phyloP scores from a whole-genome alignment of 2,113 vertebrate species.

The Uria lomvia region DNA sequence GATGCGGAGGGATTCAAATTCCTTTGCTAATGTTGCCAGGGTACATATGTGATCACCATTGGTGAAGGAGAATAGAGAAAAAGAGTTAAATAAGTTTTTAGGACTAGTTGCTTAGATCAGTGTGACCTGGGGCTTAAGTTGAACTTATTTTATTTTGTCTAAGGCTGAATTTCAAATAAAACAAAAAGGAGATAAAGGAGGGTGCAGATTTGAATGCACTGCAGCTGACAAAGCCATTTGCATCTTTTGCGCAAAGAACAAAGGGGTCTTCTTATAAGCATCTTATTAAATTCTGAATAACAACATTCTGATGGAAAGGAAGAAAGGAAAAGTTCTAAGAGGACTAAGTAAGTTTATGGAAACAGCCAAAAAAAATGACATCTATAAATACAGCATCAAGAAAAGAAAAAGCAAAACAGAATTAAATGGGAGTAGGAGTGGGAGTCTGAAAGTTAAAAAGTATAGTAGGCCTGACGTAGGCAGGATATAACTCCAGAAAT shows the following conservation, averaged over 20 bases:
- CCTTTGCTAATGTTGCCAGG: neutral
- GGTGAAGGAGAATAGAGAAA: neutral
- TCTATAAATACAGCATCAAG: neutral
- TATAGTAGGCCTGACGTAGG: neutral
- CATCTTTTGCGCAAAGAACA: neutral
- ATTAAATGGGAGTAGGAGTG: neutral
- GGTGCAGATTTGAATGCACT: neutral
- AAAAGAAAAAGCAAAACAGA: neutral
- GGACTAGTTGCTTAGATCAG: neutral
- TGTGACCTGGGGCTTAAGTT: neutral
- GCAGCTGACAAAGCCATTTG: neutral
- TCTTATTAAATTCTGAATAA: neutral
- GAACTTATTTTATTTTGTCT: neutral
- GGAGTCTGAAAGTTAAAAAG: neutral
- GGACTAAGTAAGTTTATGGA: neutral
- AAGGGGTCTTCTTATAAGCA: neutral
- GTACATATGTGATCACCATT: neutral
- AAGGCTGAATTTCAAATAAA: neutral
- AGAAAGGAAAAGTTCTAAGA: neutral
- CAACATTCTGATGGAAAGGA: neutral
- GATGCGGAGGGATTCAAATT: neutral
- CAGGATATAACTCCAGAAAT: slow-evolving; percentile 4
- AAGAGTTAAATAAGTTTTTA: neutral
- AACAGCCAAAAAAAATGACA: neutral
- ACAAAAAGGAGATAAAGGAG: neutral